Evolutionary conservation across 2,888 invertebrate genomes (phyloP), one percentile per base, ranked within the genome.

Genomic region (Caenorhabditis drosophilae): DNA sequence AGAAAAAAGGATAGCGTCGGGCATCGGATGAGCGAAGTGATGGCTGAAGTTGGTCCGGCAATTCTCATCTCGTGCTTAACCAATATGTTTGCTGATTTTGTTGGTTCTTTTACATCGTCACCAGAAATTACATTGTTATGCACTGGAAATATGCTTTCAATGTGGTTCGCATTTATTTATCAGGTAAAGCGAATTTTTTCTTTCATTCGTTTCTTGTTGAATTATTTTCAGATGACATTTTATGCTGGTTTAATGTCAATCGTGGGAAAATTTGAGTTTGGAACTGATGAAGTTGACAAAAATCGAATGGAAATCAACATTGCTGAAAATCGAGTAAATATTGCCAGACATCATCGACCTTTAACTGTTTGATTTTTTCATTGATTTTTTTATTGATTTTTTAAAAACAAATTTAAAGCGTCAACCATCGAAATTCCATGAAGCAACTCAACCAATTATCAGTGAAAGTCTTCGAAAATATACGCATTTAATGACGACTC

Each of bases 351-450:
- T 23, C 69, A 73, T 40, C 51, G 69, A 12, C 73, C 73, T 0
- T 56, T 70, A 0, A 73, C 70, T 11, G 60, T 60, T 23, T 18
- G 35, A 22, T 18, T 16, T 6, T 25, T 15, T 9, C 6, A 12
- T 18, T 7, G 9, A 7, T 9, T 18, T 12, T 27, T 4, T n/a
- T 36, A 15, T 34, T 47, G 34, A 31, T 12, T 22, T 11, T 18
- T 47, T 22, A 15, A 7, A n/a, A n/a, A n/a, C n/a, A 34, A 2
- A 15, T 36, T 54, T 77, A 25, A 55, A 79, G 77, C 61, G 81
- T 18, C 79, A 81, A 48, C 75, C 76, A 7, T 76, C 77, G 22
- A 81, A 81, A 54, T 82, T 81, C 75, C 80, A 82, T 67, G 80
- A 82, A 50, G 63, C 66, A 36, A 79, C 81, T 12, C 78, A 81